These are phyloP conservation scores for Dromius quadrimaculatus DNA, from an alignment of 2,888 invertebrate genomes.

Conservation along the genomic window DNA sequence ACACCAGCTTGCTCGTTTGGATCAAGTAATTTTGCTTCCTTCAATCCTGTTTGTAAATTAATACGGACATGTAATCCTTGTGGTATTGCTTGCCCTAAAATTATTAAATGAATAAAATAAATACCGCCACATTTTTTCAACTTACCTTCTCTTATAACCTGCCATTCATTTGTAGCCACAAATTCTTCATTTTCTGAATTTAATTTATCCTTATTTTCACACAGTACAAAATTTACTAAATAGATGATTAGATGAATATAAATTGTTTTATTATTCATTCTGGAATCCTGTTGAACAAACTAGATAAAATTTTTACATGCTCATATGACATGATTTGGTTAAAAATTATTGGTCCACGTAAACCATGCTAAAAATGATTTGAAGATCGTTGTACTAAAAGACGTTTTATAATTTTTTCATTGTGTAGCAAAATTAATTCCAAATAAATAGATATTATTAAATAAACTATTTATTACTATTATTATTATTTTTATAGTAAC, in stretches of 20 bases:
- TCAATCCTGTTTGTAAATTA: constrained; percentile 80
- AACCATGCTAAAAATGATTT: too few relatives aligned
- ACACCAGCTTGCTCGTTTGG: constrained; percentile 59
- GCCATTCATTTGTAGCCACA: constrained; percentile 75
- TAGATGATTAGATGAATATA: constrained; percentile 13
- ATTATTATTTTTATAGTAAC: too few relatives aligned
- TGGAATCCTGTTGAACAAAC: neutral
- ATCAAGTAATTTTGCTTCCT: constrained; percentile 80
- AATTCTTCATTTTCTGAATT: constrained; percentile 65
- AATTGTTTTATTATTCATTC: constrained; percentile 15
- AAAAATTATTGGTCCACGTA: constrained; percentile 38
- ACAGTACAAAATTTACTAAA: constrained; percentile 9
- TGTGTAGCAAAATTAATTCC: too few relatives aligned
- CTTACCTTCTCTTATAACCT: constrained; percentile 73
- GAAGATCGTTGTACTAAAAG: too few relatives aligned
- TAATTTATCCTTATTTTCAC: constrained; percentile 11
- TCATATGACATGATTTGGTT: constrained; percentile 30
- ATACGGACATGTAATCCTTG: constrained; percentile 80
- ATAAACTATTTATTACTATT: too few relatives aligned
- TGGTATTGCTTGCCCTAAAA: constrained; percentile 78
- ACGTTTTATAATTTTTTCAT: too few relatives aligned
- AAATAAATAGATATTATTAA: too few relatives aligned
- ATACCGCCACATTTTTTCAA: constrained; percentile 37
- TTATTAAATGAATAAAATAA: constrained; percentile 30
- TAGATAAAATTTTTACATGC: constrained; percentile 8